phyloP scores from a whole-genome alignment of 1,140 invertebrate species.

The Papilio helenus region DNA sequence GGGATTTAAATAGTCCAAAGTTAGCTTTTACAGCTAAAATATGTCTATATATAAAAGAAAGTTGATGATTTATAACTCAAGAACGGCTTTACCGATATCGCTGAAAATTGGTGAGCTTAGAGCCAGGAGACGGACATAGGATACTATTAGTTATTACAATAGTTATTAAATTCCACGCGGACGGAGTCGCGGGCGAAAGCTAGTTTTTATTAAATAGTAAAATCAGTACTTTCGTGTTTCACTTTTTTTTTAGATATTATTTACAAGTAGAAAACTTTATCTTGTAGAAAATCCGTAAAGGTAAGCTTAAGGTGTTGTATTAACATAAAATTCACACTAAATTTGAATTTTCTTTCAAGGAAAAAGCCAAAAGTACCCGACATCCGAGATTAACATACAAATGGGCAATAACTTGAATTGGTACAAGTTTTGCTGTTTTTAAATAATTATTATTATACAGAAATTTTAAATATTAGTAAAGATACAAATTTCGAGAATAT shows the following conservation, averaged over 20 bases:
- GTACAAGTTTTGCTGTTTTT: not conserved
- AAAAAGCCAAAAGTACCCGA: constrained; percentile 6
- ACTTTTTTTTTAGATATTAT: not conserved
- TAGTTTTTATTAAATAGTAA: not conserved
- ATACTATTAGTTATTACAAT: too few species aligned
- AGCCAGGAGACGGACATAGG: too few species aligned
- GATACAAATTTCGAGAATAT: not conserved
- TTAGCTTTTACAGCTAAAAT: too few species aligned
- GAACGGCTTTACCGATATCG: too few species aligned
- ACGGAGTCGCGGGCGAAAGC: too few species aligned
- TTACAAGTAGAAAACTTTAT: constrained; percentile 5
- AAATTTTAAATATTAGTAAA: not conserved
- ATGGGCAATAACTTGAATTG: constrained; percentile 1
- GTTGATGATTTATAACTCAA: too few species aligned
- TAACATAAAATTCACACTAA: constrained; percentile 22
- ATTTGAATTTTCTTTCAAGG: constrained; percentile 17
- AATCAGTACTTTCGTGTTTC: too few species aligned
- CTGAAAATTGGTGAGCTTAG: too few species aligned
- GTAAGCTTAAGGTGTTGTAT: constrained; percentile 9
- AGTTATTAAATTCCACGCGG: too few species aligned
- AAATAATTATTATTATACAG: constrained; percentile 1
- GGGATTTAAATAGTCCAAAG: too few species aligned
- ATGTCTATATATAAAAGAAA: too few species aligned
- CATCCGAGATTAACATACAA: constrained; percentile 7
- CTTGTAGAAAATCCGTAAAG: constrained; percentile 12